phyloP scores from a whole-genome alignment of 2,888 invertebrate species.

The Lepidonotus clava region DNA sequence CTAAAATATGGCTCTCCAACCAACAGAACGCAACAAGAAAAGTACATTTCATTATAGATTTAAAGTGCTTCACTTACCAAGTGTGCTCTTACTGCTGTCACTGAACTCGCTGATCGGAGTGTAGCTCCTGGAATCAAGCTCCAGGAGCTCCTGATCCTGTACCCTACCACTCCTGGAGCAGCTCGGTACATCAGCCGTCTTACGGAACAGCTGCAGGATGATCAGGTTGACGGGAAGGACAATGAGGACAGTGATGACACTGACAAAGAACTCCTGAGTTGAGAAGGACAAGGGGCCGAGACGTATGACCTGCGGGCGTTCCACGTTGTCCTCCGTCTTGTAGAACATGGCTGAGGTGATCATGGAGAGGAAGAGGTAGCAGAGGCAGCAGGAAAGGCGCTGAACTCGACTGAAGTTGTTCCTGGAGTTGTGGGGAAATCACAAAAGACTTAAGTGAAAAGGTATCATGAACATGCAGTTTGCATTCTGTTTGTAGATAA shows the following conservation, averaged over 20 bases:
- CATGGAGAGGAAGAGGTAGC: conserved; percentile 46
- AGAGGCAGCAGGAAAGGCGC: conserved; percentile 34
- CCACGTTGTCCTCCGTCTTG: conserved; percentile 2
- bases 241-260: conserved; percentile 30
- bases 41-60: no score
- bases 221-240: conserved; percentile 38
- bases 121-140: no score
- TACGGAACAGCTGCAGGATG: conserved; percentile 19
- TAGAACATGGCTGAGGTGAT: conserved; percentile 38
- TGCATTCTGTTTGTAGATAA: no score
- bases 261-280: conserved; percentile 28
- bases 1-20: no score
- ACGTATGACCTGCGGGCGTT: neutral
- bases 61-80: no score
- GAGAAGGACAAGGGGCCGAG: conserved; percentile 44
- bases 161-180: neutral
- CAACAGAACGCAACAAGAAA: no score
- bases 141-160: neutral
- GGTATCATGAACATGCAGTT: no score
- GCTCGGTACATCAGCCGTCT: neutral
- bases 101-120: no score
- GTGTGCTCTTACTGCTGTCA: no score
- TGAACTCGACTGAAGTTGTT: conserved; percentile 5
- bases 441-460: no score
- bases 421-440: no score